Evolutionary conservation across 2,797 vertebrate genomes (phyloP).

Genomic region (Rhinoraja longicauda): DNA sequence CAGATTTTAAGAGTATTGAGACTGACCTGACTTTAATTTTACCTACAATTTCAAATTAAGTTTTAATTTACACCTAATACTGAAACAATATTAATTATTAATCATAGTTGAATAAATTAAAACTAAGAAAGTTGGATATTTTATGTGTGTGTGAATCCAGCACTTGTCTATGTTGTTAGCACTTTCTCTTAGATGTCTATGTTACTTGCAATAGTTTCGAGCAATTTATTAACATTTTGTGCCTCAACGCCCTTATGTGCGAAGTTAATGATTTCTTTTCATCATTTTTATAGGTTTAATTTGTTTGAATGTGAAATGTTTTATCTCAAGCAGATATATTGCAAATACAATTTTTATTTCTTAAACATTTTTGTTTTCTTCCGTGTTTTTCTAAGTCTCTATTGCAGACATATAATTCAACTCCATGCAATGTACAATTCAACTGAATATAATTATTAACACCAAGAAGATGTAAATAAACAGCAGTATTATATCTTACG

Average conservation of each 20-base stretch:
- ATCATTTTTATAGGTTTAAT: not conserved
- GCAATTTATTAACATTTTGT: not conserved
- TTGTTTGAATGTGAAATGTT: slow-evolving; percentile 4
- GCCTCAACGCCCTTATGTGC: not conserved
- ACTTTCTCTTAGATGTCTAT: slow-evolving; percentile 7
- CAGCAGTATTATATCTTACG: not conserved
- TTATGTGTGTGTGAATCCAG: not conserved
- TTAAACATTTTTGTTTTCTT: not conserved
- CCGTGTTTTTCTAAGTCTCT: not conserved
- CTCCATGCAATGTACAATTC: not conserved
- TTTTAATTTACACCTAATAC: slow-evolving; percentile 5
- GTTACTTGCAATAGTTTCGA: not conserved
- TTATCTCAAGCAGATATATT: slow-evolving; percentile 8
- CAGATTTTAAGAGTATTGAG: not conserved
- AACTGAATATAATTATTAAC: not conserved
- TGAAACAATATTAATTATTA: not conserved
- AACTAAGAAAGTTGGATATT: not conserved
- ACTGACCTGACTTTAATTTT: not conserved
- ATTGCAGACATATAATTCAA: not conserved
- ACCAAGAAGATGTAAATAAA: not conserved
- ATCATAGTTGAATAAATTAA: not conserved
- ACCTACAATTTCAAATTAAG: not conserved
- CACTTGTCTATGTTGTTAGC: not conserved
- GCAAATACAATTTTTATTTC: not conserved
- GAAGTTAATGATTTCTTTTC: not conserved